Evolutionary conservation across 2,888 invertebrate genomes (phyloP).

Genomic region (Cordylochernes scorpioides): DNA sequence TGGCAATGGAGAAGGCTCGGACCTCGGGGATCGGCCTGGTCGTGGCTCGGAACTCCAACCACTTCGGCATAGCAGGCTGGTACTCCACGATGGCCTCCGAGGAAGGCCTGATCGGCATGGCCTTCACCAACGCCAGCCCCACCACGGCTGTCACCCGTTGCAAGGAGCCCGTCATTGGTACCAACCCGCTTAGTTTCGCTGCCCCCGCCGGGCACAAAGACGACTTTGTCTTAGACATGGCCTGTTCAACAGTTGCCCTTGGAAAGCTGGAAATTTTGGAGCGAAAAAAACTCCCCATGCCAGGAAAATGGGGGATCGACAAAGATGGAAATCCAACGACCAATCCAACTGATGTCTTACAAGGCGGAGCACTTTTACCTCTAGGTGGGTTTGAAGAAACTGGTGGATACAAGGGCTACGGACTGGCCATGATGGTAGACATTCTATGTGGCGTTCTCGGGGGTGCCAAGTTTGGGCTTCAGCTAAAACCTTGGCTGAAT

Average conservation of each 20-base stretch:
- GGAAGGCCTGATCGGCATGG: slow-evolving; percentile 35
- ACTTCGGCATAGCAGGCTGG: slow-evolving; percentile 65
- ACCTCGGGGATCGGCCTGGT: slow-evolving; percentile 57
- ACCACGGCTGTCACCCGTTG: too few relatives aligned
- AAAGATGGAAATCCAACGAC: slow-evolving; percentile 27
- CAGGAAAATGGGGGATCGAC: slow-evolving; percentile 59
- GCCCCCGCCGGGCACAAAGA: slow-evolving; percentile 39
- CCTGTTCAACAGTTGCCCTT: slow-evolving; percentile 69
- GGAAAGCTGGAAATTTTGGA: slow-evolving; percentile 62
- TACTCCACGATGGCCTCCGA: slow-evolving; percentile 48
- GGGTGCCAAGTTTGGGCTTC: slow-evolving; percentile 41
- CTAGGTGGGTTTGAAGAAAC: slow-evolving; percentile 25
- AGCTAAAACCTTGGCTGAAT: slow-evolving; percentile 47
- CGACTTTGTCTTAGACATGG: slow-evolving; percentile 71
- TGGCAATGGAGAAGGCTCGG: slow-evolving; percentile 55
- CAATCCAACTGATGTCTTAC: slow-evolving; percentile 21
- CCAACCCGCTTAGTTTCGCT: slow-evolving; percentile 60
- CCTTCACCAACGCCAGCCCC: too few relatives aligned
- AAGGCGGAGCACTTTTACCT: slow-evolving; percentile 22
- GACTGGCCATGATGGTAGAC: slow-evolving; percentile 57
- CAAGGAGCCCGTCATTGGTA: slow-evolving; percentile 54
- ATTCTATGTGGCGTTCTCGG: slow-evolving; percentile 48
- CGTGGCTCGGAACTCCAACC: slow-evolving; percentile 52
- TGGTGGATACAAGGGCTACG: slow-evolving; percentile 67
- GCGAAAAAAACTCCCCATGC: slow-evolving; percentile 45